phyloP scores from a whole-genome alignment of 2,888 invertebrate genomes.

The Agrochola circellaris region DNA sequence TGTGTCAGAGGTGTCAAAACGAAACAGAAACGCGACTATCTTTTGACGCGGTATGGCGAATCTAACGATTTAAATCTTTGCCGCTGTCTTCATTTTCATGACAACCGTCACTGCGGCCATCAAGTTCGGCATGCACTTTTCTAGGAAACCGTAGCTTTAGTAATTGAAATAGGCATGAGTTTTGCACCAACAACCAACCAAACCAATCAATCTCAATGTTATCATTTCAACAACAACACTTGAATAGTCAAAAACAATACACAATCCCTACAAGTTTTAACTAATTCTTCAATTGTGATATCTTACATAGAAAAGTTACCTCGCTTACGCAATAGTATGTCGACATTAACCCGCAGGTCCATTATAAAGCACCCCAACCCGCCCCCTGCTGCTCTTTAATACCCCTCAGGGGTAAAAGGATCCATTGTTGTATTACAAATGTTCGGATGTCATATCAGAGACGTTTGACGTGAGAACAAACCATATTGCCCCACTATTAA shows the following conservation, averaged over 20 bases:
- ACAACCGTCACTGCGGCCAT: too few species aligned
- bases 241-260: neutral
- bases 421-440: conserved; percentile 89
- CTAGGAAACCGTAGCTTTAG: too few species aligned
- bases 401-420: conserved; percentile 80
- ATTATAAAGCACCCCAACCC: conserved; percentile 63
- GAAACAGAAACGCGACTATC: too few species aligned
- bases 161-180: too few species aligned
- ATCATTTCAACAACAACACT: too few species aligned
- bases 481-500: conserved; percentile 77
- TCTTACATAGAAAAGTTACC: conserved; percentile 19
- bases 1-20: too few species aligned
- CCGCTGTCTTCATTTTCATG: too few species aligned
- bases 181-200: too few species aligned
- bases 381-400: conserved; percentile 78
- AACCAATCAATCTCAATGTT: too few species aligned
- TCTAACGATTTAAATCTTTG: too few species aligned
- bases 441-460: conserved; percentile 84
- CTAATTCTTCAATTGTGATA: neutral
- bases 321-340: conserved; percentile 26
- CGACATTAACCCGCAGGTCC: conserved; percentile 60
- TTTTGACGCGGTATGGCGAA: too few species aligned
- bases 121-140: too few species aligned
- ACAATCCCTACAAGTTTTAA: neutral
- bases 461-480: conserved; percentile 88